Percentiles rank a stretch among this genome's conserved stretches.
These are phyloP conservation scores for Melozone crissalis DNA, from an alignment of 2,113 vertebrate genomes.

Conservation along the genomic window DNA sequence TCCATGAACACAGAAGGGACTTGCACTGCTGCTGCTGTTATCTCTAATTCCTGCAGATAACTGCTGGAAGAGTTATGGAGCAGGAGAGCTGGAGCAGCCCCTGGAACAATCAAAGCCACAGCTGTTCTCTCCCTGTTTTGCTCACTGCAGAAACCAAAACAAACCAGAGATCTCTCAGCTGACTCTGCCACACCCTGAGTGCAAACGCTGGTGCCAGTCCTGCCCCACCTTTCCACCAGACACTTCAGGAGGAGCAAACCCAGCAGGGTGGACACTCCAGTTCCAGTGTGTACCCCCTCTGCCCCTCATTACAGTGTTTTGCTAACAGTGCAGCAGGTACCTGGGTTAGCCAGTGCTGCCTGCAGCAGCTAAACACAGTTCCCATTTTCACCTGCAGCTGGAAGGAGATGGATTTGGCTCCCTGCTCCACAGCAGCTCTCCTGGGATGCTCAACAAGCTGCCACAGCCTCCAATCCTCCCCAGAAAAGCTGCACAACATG, in stretches of 20 bases:
- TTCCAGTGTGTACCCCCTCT: not conserved
- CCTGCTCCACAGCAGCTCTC: not conserved
- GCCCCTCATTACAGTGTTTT: not conserved
- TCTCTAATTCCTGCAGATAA: not conserved
- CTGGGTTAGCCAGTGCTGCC: fast-evolving
- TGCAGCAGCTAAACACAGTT: not conserved
- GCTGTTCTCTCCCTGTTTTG: not conserved
- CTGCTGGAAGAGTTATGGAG: fast-evolving
- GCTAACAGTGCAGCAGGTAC: not conserved
- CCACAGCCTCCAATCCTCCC: not conserved
- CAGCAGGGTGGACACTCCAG: not conserved
- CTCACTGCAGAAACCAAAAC: not conserved
- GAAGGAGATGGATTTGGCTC: not conserved
- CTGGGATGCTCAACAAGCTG: not conserved
- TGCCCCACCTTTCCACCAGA: not conserved
- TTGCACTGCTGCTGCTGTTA: not conserved
- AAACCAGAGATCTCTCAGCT: not conserved
- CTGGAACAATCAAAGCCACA: not conserved
- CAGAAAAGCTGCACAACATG: not conserved
- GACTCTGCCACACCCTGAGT: not conserved
- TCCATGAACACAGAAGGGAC: not conserved
- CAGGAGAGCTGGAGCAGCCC: not conserved
- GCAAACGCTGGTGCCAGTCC: not conserved
- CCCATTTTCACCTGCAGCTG: not conserved
- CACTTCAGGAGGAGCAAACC: not conserved